Evolutionary conservation across 2,797 vertebrate genomes (phyloP).

Genomic region (Acanthurus leucopareius): DNA sequence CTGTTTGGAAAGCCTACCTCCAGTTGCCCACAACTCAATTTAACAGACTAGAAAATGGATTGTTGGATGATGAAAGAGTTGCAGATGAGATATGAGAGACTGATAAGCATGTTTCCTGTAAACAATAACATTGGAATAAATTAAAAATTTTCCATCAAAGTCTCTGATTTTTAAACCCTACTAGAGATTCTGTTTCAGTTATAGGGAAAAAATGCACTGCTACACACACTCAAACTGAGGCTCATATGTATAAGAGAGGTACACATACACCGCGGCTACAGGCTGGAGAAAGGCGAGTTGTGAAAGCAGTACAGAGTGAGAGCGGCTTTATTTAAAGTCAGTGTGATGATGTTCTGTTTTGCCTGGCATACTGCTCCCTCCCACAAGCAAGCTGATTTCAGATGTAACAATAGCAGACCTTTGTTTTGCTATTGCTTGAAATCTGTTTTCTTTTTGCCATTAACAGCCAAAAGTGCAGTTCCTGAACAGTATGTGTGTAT

Average conservation of each 20-base stretch:
- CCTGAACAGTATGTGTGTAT: background rate
- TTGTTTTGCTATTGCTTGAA: constrained; percentile 2
- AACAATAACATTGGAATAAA: too few relatives aligned
- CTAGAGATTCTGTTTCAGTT: background rate
- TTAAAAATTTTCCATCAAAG: too few relatives aligned
- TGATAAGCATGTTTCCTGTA: background rate
- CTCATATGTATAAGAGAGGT: constrained; percentile 19
- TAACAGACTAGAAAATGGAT: background rate
- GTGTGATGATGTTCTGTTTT: constrained; percentile 21
- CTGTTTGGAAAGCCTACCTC: background rate
- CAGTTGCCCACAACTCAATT: background rate
- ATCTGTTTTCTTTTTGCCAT: constrained; percentile 29
- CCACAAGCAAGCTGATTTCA: constrained; percentile 15
- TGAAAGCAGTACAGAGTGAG: constrained; percentile 1
- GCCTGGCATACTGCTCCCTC: background rate
- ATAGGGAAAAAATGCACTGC: background rate
- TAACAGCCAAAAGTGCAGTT: constrained; percentile 8
- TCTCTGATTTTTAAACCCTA: background rate
- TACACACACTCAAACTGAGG: background rate
- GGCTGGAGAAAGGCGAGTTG: constrained; percentile 13
- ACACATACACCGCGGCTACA: constrained; percentile 11
- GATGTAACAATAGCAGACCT: constrained; percentile 26
- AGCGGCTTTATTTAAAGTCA: constrained; percentile 10
- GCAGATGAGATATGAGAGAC: background rate
- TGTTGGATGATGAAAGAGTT: background rate